A percentile compares a stretch with the other conserved stretches of the same genome.
Evolutionary conservation across 2,797 vertebrate species (phyloP).

Genomic region (Sebastes diaconus): DNA sequence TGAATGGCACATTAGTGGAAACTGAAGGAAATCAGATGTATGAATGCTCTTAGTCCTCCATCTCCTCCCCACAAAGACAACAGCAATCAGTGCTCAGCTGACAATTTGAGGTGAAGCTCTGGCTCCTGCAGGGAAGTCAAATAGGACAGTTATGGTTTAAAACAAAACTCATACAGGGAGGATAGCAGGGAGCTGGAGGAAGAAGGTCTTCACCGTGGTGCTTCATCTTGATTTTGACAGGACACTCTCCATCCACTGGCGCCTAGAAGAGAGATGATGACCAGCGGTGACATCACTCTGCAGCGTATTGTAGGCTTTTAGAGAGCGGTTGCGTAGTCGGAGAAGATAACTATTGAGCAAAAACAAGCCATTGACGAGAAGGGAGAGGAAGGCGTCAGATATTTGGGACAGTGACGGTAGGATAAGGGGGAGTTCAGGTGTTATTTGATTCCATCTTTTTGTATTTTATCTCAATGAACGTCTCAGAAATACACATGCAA

Average conservation of each 20-base stretch:
- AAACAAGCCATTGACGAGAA: slow-evolving; percentile 1
- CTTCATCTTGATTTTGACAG: slow-evolving; percentile 67
- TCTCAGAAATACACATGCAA: neutral
- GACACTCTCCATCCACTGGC: slow-evolving; percentile 49
- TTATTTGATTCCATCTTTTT: neutral
- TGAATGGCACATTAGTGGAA: no score
- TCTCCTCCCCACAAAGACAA: neutral
- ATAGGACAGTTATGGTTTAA: neutral
- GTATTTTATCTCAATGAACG: neutral
- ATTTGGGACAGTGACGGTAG: neutral
- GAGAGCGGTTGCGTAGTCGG: slow-evolving; percentile 14
- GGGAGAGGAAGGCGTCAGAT: neutral
- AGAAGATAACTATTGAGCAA: slow-evolving; percentile 1
- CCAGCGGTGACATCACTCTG: slow-evolving; percentile 67
- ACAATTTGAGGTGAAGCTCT: neutral
- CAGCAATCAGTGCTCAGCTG: neutral
- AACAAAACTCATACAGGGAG: neutral
- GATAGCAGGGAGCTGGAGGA: neutral
- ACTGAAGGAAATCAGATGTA: neutral
- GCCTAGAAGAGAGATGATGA: slow-evolving; percentile 58
- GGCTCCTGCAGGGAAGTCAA: neutral
- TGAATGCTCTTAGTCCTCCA: neutral
- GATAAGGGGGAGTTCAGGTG: neutral
- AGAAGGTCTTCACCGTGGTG: slow-evolving; percentile 37
- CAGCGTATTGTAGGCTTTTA: slow-evolving; percentile 46